phyloP scores from a whole-genome alignment of 2,888 invertebrate genomes.

The Philereme vetulata region DNA sequence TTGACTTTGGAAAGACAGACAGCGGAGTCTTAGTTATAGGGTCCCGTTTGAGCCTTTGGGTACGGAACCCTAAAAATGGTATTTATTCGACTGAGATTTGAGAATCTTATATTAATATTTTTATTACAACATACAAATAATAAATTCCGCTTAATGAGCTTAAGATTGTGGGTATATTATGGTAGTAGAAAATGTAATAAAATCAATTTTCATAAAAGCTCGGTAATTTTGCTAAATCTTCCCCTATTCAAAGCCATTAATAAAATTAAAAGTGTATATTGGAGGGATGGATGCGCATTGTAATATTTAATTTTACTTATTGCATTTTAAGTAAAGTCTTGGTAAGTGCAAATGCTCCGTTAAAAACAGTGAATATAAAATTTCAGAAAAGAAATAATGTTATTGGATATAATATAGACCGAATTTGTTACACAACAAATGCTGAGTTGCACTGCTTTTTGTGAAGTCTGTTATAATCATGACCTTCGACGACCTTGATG shows the following conservation, averaged over 20 bases:
- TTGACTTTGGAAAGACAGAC: too few species aligned
- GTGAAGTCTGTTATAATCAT: too few species aligned
- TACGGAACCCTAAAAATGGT: too few species aligned
- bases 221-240: slow-evolving; percentile 5
- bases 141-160: too few species aligned
- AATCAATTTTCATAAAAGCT: slow-evolving; percentile 11
- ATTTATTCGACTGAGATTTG: too few species aligned
- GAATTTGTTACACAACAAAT: too few species aligned
- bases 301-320: slow-evolving; percentile 22
- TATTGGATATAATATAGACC: slow-evolving; percentile 17
- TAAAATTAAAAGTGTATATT: slow-evolving; percentile 27
- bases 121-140: too few species aligned
- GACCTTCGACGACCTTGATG: too few species aligned
- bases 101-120: too few species aligned
- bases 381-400: slow-evolving; percentile 10
- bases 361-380: slow-evolving; percentile 12
- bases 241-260: slow-evolving; percentile 16
- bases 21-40: too few species aligned
- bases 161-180: background rate
- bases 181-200: background rate
- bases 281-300: slow-evolving; percentile 7
- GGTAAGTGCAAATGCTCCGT: slow-evolving; percentile 17
- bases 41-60: too few species aligned
- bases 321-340: slow-evolving; percentile 22
- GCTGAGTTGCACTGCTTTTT: too few species aligned